A percentile compares a stretch with the other conserved stretches of the same genome.
Evolutionary conservation across 1,140 invertebrate genomes (phyloP).

Genomic region (Rhagoletis pomonella): DNA sequence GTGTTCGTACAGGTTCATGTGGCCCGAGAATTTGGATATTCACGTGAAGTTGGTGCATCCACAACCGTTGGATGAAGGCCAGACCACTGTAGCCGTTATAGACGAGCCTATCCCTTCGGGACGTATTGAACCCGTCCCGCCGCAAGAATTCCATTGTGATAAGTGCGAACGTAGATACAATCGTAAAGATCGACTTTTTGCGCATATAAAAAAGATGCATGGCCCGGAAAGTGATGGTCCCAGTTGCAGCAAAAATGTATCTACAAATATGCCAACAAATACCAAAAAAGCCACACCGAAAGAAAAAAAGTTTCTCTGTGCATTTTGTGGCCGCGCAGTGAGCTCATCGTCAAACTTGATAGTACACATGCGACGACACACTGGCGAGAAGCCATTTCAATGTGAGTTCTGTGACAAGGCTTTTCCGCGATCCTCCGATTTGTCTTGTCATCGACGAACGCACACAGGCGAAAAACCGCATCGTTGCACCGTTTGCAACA

Average conservation of each 20-base stretch:
- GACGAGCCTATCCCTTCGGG: not conserved
- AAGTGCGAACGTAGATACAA: constrained; percentile 76
- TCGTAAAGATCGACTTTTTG: constrained; percentile 73
- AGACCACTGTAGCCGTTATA: constrained; percentile 63
- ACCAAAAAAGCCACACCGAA: constrained; percentile 34
- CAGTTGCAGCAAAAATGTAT: not conserved
- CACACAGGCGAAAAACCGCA: constrained; percentile 79
- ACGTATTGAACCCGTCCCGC: constrained; percentile 59
- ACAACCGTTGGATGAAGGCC: not conserved
- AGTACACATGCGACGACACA: constrained; percentile 78
- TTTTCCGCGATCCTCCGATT: constrained; percentile 70
- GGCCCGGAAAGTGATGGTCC: constrained; percentile 64
- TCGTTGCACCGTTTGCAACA: constrained; percentile 76
- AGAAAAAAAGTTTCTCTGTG: constrained; percentile 70
- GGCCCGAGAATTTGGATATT: constrained; percentile 75
- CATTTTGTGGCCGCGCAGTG: constrained; percentile 77
- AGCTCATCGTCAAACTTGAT: constrained; percentile 78
- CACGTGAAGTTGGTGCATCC: constrained; percentile 74
- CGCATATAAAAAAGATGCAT: constrained; percentile 71
- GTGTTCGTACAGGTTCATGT: constrained; percentile 75
- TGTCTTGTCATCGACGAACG: constrained; percentile 75
- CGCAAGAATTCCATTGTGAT: constrained; percentile 75
- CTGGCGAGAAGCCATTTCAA: constrained; percentile 73
- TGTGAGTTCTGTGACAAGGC: constrained; percentile 71
- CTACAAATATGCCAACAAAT: not conserved